A percentile compares a stretch with the other conserved stretches of the same genome.
Evolutionary conservation across 35 echinoderm and acorn worm species (phyloP).

Genomic region (Ophioderma brevispina): DNA sequence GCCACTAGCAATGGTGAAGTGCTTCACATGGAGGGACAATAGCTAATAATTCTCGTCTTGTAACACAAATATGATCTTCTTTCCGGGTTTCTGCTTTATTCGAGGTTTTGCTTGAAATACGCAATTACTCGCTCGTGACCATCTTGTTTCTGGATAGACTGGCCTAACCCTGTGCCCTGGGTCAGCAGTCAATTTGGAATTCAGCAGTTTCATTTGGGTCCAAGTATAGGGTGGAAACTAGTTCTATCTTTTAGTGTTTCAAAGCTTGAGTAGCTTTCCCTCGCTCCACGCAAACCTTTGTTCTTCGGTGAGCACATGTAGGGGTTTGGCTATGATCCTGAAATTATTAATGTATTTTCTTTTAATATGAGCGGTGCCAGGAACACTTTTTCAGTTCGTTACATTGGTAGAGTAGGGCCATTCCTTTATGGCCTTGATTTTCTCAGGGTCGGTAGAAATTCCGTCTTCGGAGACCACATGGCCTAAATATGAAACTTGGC

Average conservation of each 20-base stretch:
- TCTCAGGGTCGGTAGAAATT: conserved; percentile 53
- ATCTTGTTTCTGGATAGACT: conserved; percentile 54
- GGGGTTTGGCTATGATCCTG: conserved; percentile 31
- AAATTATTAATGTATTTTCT: conserved; percentile 57
- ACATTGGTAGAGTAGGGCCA: conserved; percentile 51
- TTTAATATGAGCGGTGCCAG: conserved; percentile 54
- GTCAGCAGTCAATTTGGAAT: conserved; percentile 59
- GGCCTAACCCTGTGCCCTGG: conserved; percentile 34
- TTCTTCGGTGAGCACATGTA: conserved; percentile 39
- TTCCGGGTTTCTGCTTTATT: conserved; percentile 28
- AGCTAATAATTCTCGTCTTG: conserved; percentile 49
- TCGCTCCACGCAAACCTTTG: conserved; percentile 13
- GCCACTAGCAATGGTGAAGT: conserved; percentile 64
- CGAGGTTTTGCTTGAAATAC: conserved; percentile 10
- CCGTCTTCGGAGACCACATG: conserved; percentile 52
- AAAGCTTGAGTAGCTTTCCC: conserved; percentile 32
- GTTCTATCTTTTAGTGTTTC: conserved; percentile 10
- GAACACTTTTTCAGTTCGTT: conserved; percentile 28
- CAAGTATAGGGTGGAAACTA: conserved; percentile 23
- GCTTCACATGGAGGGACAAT: conserved; percentile 27
- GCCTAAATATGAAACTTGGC: conserved; percentile 57
- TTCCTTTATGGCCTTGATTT: conserved; percentile 25
- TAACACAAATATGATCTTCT: conserved; percentile 61
- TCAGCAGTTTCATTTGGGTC: neutral
- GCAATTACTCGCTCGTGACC: conserved; percentile 51